Base-by-base conservation (phyloP, 2,113 vertebrate species). In the Oryzias woworae region DNA sequence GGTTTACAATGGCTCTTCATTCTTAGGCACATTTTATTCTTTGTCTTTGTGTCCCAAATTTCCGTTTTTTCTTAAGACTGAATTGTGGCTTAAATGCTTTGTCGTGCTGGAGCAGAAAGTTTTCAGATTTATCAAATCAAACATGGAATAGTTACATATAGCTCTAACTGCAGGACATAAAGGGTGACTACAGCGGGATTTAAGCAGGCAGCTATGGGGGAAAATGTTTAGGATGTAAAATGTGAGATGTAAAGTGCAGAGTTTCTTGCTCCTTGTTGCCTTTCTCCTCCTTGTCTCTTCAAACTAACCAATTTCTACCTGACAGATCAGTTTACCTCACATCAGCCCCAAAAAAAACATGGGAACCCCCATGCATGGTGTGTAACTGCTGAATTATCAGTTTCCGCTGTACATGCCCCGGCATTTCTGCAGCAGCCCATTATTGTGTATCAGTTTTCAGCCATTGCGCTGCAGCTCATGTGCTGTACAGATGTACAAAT, bases 391-490 rank as follows among this genome's bases (percentile, higher is more conserved):
- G 88, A 88, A 87, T 91, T 86, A 87, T 86, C 77, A 80, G 71
- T 88, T 90, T 85, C 83, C 78, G 73, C 77, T 81, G 82, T 84
- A 85, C 79, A 89, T 78, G 82, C 81, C 80, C 62, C 51, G 64
- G 79, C 80, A 71, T 84, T 87, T 85, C 82, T 89, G 83, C 87
- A 81, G 80, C 80, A 65, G 55, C 71, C 79, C 85, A 85, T 89
- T 87, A 85, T 66, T 73, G 85, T 20, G 75, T 82, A 90, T 92
- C 88, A 48, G 76, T 69, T 92, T 90, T 86, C 88, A 84, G 77
- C 72, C 50, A 60, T 62, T 50, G 70, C 46, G 77, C 80, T 77
- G 85, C 85, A 88, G 88, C 84, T 85, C 82, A 70, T 68, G 71
- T 56, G 75, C 81, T 73, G 66, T 55, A 74, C 46, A 78, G 68